Percentiles rank a stretch among this genome's conserved stretches.
Evolutionary conservation across 2,113 vertebrate genomes (phyloP).

Genomic region (Trochalopteron elliotii): DNA sequence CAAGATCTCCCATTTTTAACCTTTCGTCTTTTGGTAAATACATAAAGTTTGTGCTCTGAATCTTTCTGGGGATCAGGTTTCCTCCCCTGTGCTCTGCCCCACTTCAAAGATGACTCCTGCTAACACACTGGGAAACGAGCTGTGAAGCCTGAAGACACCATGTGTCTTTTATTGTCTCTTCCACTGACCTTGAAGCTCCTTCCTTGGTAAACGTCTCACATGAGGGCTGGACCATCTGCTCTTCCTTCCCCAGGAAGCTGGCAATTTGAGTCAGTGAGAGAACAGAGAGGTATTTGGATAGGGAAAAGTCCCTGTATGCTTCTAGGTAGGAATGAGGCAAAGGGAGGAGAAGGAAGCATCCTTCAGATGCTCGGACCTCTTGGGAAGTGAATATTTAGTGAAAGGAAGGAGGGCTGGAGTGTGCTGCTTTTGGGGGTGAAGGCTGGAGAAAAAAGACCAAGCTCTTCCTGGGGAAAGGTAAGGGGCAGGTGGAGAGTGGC

Average conservation of each 20-base stretch:
- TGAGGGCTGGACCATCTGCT: slow-evolving; percentile 24
- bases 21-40: neutral
- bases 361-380: neutral
- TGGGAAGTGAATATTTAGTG: neutral
- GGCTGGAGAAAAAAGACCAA: neutral
- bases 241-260: neutral
- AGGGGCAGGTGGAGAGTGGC: neutral
- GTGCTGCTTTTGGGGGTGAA: neutral
- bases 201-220: neutral
- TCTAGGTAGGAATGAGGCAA: neutral
- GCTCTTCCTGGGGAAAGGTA: neutral
- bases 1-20: neutral
- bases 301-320: neutral
- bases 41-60: neutral
- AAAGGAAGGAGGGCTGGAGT: neutral
- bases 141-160: slow-evolving; percentile 32
- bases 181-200: slow-evolving; percentile 18
- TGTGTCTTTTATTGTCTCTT: slow-evolving; percentile 13
- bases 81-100: neutral
- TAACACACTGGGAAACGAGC: neutral
- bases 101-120: neutral
- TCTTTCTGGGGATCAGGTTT: neutral
- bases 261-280: neutral
- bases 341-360: neutral
- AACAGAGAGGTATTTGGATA: neutral